phyloP scores from a whole-genome alignment of 2,113 vertebrate genomes.

The Podarcis cretensis region DNA sequence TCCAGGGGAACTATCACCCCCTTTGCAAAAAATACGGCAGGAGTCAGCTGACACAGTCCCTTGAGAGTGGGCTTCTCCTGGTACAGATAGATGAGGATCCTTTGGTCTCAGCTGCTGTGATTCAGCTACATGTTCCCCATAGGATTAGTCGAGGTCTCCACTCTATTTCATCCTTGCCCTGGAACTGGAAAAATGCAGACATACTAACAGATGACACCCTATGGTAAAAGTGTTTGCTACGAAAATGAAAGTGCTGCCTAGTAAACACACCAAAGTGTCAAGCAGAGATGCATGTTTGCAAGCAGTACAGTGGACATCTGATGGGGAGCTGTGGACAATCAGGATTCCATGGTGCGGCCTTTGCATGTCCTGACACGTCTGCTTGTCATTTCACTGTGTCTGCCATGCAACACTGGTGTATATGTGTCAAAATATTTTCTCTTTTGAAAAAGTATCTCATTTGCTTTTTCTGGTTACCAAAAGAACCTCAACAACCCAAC shows the following conservation, averaged over 20 bases:
- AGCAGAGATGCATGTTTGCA: background rate
- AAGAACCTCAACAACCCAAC: too few species aligned
- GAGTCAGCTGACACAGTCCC: background rate
- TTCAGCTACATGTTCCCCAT: background rate
- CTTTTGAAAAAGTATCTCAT: too few species aligned
- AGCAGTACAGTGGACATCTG: background rate
- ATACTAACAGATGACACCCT: too few species aligned
- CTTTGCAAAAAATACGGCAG: too few species aligned
- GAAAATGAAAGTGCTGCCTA: background rate
- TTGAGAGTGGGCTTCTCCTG: background rate
- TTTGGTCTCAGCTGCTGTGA: background rate
- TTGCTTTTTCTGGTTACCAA: too few species aligned
- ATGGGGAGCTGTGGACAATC: background rate
- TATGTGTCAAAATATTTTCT: background rate
- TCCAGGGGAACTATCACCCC: background rate
- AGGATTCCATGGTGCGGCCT: background rate
- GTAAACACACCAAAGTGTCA: background rate
- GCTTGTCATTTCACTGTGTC: background rate
- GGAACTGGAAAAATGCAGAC: background rate
- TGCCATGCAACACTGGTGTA: background rate
- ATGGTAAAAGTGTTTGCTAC: background rate
- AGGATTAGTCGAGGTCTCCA: background rate
- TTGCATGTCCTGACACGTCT: background rate
- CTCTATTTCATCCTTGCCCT: background rate
- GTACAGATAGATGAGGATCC: background rate